phyloP scores from a whole-genome alignment of 2,113 vertebrate genomes.

The Pseudopipra pipra region DNA sequence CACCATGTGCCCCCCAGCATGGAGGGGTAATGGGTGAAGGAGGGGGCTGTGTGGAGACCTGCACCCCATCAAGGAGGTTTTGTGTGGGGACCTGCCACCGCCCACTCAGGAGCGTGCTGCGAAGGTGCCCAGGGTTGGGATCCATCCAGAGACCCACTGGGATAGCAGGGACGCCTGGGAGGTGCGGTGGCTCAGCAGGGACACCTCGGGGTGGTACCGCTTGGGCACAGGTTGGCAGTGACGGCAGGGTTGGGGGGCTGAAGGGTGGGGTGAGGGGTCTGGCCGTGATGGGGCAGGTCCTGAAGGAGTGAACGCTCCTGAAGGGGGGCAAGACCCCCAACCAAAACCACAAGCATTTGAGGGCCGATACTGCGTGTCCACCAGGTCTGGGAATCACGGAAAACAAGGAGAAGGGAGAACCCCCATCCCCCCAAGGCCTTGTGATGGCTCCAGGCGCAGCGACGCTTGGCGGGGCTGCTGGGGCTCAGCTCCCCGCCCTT shows the following conservation, averaged over 20 bases:
- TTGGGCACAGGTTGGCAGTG: neutral
- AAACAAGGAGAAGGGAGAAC: neutral
- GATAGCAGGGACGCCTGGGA: neutral
- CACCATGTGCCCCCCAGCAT: accelerated
- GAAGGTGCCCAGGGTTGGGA: neutral
- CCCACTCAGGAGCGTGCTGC: neutral
- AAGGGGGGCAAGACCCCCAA: neutral
- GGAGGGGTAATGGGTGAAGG: neutral
- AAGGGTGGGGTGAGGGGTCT: neutral
- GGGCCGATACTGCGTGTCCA: accelerated
- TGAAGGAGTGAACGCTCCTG: neutral
- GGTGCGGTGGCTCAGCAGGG: neutral
- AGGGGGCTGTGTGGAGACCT: too few relatives aligned
- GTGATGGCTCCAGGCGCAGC: neutral
- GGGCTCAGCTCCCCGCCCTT: neutral
- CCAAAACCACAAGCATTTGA: neutral
- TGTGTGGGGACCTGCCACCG: neutral
- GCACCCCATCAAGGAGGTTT: neutral
- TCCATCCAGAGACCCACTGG: neutral
- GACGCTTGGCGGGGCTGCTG: neutral
- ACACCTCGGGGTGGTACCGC: neutral
- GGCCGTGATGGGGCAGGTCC: neutral
- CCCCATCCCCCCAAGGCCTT: neutral
- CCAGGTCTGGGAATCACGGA: accelerated
- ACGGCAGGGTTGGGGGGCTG: neutral